These are phyloP conservation scores for Pangasianodon gigas DNA, from an alignment of 2,113 vertebrate genomes.

Conservation along the genomic window DNA sequence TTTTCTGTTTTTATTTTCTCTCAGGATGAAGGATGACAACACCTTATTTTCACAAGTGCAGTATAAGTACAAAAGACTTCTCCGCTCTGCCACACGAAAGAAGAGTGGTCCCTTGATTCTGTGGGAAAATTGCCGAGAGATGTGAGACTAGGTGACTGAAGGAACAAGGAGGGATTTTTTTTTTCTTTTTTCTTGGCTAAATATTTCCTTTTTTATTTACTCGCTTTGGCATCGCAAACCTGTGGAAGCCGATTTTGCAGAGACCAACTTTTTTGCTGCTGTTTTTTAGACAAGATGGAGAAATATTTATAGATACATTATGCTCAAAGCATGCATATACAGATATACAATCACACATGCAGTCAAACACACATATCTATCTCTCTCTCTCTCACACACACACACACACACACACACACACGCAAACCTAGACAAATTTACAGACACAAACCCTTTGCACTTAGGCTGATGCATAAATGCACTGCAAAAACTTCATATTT, in stretches of 20 bases:
- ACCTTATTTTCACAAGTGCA: constrained; percentile 84
- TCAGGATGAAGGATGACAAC: constrained; percentile 79
- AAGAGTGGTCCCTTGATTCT: constrained; percentile 77
- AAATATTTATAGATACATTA: constrained; percentile 79
- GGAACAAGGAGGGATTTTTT: constrained; percentile 67
- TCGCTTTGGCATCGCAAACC: constrained; percentile 70
- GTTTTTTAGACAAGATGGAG: constrained; percentile 74
- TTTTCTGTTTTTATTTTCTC: constrained; percentile 52
- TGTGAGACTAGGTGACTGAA: constrained; percentile 69
- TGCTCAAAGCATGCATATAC: constrained; percentile 80
- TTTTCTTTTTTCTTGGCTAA: constrained; percentile 58
- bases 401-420: constrained; percentile 56
- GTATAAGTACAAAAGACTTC: constrained; percentile 79
- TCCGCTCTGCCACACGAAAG: constrained; percentile 78
- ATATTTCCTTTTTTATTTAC: constrained; percentile 52
- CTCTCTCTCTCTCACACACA: constrained; percentile 54
- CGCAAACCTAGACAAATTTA: constrained; percentile 44
- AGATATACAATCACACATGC: constrained; percentile 65
- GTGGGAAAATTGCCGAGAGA: constrained; percentile 72
- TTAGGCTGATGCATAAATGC: constrained; percentile 48
- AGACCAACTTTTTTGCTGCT: constrained; percentile 82
- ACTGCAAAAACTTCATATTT: constrained; percentile 68
- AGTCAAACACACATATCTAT: constrained; percentile 41
- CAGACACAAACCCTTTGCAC: constrained; percentile 40
- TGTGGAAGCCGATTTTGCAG: constrained; percentile 76